Evolutionary conservation across 2,113 vertebrate genomes (phyloP), one percentile per base, ranked within the genome.

Genomic region (Brienomyrus longianalis): DNA sequence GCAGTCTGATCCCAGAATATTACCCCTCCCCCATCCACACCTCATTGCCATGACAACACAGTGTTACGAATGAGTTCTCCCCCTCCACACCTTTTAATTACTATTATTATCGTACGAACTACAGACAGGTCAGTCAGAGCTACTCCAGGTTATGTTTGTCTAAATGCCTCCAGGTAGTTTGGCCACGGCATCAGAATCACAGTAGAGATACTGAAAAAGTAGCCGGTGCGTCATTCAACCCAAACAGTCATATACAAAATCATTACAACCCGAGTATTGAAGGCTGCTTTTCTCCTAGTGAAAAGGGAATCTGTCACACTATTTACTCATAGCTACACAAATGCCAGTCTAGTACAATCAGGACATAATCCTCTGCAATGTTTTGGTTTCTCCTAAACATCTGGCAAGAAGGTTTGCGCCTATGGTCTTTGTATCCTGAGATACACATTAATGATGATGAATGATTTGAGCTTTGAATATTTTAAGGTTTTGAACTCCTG

Each of bases 41-140:
- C 87, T 77, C 90, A 87, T 92, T 91, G 89, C 88, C 52, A 77
- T 91, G 91, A 92, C 89, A 91, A 88, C 86, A 23, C 35, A 43
- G 85, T 48, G 83, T 74, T 1, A 7, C 39, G 48, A 52, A 23
- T 39, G 31, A 35, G 74, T 88, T 47, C 80, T 43, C 77, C 50
- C 80, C 47, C 31, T 27, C n/a, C 59, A 11, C 9, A 27, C 8
- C 62, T 70, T 70, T 1, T 70, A 70, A 31, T 70, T 27, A 66
- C 9, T 66, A 77, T 77, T 80, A 80, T 80, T 80, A 43, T 43
- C 15, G 2, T 39, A 43, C n/a, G 39, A 39, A 77, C 70, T 77
- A 39, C 74, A 80, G 11, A 43, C 15, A 80, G 74, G 17, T 80
- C 74, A 77, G 70, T 35, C 31, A 43, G 17, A 80, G 5, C 74